Percentiles rank a stretch among this genome's conserved stretches.
Evolutionary conservation across 2,797 vertebrate species (phyloP).

Genomic region (Gobio occitaniae): DNA sequence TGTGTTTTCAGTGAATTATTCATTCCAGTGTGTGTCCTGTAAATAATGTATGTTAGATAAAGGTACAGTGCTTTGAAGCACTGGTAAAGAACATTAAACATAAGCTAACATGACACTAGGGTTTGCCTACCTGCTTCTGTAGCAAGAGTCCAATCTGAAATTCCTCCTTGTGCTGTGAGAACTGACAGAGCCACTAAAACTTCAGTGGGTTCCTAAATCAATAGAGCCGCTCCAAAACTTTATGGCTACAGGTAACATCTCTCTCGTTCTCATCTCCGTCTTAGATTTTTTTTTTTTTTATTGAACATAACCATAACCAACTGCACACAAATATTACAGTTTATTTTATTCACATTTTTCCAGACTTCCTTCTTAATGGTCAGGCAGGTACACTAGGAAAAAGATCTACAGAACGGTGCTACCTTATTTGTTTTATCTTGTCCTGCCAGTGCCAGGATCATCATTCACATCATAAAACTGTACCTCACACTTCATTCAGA

Average conservation of each 20-base stretch:
- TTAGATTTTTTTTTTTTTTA: not conserved
- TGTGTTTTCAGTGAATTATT: not conserved
- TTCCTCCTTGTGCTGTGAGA: slow-evolving; percentile 70
- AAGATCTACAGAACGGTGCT: not conserved
- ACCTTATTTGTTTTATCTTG: slow-evolving; percentile 23
- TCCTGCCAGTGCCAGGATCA: slow-evolving; percentile 3
- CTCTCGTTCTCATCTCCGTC: slow-evolving; percentile 15
- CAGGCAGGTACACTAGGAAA: not conserved
- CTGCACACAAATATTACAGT: not conserved
- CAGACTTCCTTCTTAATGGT: not conserved
- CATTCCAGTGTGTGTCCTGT: not conserved
- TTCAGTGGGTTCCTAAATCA: slow-evolving; percentile 42
- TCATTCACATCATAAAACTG: slow-evolving; percentile 41
- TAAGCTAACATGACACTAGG: not conserved
- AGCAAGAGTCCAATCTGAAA: slow-evolving; percentile 58
- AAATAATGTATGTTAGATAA: slow-evolving; percentile 10
- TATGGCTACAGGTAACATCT: not conserved
- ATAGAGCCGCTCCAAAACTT: slow-evolving; percentile 21
- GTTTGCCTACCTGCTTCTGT: slow-evolving; percentile 23
- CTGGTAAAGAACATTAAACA: not conserved
- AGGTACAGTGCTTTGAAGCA: not conserved
- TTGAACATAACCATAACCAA: slow-evolving; percentile 10
- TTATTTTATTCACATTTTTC: slow-evolving; percentile 3
- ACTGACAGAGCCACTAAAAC: slow-evolving; percentile 70
- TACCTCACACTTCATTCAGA: slow-evolving; percentile 10